Conservation (phyloP, 1,140 invertebrate genomes). For the Drosophila arawakana region DNA sequence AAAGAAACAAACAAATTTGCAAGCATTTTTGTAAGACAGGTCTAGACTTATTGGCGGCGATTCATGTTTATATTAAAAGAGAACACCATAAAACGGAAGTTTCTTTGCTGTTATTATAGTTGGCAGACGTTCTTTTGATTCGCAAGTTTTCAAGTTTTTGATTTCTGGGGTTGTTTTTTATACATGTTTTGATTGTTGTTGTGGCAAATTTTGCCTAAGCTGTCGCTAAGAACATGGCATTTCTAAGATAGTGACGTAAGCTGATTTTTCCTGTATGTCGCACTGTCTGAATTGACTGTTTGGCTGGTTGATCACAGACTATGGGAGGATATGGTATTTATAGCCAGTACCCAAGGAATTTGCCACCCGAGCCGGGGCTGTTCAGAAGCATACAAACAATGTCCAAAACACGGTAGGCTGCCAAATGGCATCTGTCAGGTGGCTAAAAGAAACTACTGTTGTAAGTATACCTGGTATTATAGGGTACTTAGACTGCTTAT, state of each 20-base stretch:
- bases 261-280: conserved; percentile 11
- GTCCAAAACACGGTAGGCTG: conserved; percentile 13
- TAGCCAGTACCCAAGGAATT: conserved; percentile 20
- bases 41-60: conserved; percentile 74
- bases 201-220: conserved; percentile 60
- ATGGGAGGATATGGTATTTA: conserved; percentile 17
- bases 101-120: conserved; percentile 37
- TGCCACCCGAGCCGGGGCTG: conserved; percentile 37
- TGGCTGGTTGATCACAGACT: conserved; percentile 26
- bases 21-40: conserved; percentile 55
- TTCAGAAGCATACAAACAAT: conserved; percentile 33
- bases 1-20: conserved; percentile 68
- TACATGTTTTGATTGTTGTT: conserved; percentile 29
- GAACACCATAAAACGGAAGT: conserved; percentile 72
- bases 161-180: conserved; percentile 46
- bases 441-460: conserved; percentile 18
- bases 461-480: conserved; percentile 70
- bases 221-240: conserved; percentile 43
- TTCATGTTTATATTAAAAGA: conserved; percentile 63
- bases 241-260: conserved; percentile 64
- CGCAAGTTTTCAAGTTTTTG: conserved; percentile 73
- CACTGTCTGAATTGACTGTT: conserved; percentile 7
- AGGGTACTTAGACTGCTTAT: conserved; percentile 73
- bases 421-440: conserved; percentile 7
- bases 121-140: conserved; percentile 44